A percentile compares a stretch with the other conserved stretches of the same genome.
These are phyloP conservation scores for Latheticus oryzae DNA, from an alignment of 2,888 invertebrate species.

Conservation along the genomic window DNA sequence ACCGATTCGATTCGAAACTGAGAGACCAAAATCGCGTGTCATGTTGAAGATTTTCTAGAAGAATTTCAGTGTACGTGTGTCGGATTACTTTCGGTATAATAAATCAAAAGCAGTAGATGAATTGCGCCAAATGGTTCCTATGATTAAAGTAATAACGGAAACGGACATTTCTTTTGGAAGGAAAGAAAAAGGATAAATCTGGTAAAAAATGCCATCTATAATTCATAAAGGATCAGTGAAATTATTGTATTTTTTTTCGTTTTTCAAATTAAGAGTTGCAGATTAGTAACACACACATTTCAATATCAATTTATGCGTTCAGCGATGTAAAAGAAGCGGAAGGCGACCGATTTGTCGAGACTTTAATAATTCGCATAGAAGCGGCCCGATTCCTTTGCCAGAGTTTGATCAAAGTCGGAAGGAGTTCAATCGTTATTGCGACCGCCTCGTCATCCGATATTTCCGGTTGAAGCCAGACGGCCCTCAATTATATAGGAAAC, in stretches of 20 bases:
- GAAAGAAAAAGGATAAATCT: constrained; percentile 60
- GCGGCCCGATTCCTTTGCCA: constrained; percentile 35
- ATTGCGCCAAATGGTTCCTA: constrained; percentile 66
- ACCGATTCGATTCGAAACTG: constrained; percentile 12
- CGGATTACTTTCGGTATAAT: constrained; percentile 53
- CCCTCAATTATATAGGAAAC: constrained; percentile 42
- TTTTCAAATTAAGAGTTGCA: constrained; percentile 25
- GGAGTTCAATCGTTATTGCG: constrained; percentile 52
- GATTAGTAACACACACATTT: constrained; percentile 25
- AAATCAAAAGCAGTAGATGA: constrained; percentile 64
- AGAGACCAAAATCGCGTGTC: constrained; percentile 17
- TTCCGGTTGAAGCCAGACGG: constrained; percentile 47
- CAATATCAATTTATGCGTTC: constrained; percentile 44
- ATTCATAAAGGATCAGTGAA: constrained; percentile 63
- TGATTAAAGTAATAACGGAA: constrained; percentile 67
- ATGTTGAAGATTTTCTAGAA: constrained; percentile 21
- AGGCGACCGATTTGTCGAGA: constrained; percentile 45
- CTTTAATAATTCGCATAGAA: constrained; percentile 47
- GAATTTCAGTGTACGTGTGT: constrained; percentile 20
- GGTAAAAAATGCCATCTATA: constrained; percentile 64
- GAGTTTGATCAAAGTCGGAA: constrained; percentile 50
- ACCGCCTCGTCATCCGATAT: constrained; percentile 49
- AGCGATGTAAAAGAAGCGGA: constrained; percentile 44
- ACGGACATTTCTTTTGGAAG: constrained; percentile 60
- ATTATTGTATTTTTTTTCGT: constrained; percentile 47